Conservation (phyloP, 2,888 invertebrate genomes). For the Apotomis capreana region DNA sequence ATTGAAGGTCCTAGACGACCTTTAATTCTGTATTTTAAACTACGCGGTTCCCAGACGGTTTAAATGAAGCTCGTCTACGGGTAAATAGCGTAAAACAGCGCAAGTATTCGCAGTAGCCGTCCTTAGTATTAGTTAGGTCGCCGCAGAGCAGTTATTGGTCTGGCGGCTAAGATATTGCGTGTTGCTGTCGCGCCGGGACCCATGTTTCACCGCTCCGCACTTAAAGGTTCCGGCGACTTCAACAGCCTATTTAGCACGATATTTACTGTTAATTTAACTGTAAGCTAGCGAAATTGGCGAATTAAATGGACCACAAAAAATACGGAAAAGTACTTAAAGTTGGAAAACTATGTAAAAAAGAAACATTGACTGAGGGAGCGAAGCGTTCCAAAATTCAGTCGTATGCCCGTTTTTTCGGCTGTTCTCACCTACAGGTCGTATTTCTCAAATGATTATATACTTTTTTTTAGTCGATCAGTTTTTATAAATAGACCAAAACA, state of each 20-base stretch:
- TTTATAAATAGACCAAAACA: too few relatives aligned
- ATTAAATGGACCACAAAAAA: conserved; percentile 6
- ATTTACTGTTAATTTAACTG: conserved; percentile 34
- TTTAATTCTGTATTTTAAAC: neutral
- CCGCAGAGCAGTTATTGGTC: conserved; percentile 72
- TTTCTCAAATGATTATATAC: too few relatives aligned
- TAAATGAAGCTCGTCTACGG: neutral
- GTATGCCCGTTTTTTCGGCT: too few relatives aligned
- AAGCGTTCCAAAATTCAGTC: too few relatives aligned
- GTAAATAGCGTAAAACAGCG: conserved; percentile 16
- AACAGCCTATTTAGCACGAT: conserved; percentile 39
- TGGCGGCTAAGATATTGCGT: conserved; percentile 75
- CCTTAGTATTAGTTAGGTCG: conserved; percentile 38
- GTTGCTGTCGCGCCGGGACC: conserved; percentile 66
- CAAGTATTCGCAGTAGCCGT: conserved; percentile 23
- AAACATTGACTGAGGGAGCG: too few relatives aligned
- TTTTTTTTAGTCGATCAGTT: too few relatives aligned
- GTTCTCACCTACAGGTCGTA: too few relatives aligned
- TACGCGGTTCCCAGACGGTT: neutral
- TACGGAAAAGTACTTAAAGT: neutral
- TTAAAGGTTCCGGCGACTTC: conserved; percentile 26
- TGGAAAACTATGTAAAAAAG: conserved; percentile 7
- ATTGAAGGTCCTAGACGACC: neutral
- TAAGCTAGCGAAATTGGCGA: conserved; percentile 10
- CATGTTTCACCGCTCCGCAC: conserved; percentile 32